phyloP scores from a whole-genome alignment of 2,113 vertebrate genomes.

The Ia io region DNA sequence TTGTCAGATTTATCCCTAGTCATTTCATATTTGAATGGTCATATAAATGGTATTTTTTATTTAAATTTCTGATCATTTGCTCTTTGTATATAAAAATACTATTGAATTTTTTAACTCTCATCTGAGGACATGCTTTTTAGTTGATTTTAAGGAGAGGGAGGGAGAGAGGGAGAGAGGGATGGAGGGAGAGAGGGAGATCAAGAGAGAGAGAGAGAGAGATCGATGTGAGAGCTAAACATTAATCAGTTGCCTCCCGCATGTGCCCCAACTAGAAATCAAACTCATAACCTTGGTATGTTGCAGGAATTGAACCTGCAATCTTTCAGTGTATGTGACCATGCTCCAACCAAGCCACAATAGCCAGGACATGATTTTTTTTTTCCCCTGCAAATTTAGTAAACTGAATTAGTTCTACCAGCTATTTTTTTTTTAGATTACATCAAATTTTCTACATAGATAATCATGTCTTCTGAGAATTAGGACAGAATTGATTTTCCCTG shows the following conservation, averaged over 20 bases:
- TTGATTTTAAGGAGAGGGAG: not conserved
- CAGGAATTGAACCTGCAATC: not conserved
- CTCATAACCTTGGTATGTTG: not conserved
- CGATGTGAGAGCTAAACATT: not conserved
- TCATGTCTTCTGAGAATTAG: not conserved
- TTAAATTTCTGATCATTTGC: not conserved
- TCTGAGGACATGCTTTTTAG: not conserved
- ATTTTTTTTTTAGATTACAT: not conserved
- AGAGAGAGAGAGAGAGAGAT: not conserved
- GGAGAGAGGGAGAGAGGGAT: too few relatives aligned
- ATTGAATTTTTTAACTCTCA: not conserved
- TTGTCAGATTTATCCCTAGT: not conserved
- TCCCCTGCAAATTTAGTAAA: not conserved
- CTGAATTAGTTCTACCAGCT: not conserved
- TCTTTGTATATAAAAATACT: not conserved
- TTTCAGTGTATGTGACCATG: not conserved
- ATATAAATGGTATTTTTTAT: not conserved
- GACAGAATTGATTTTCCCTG: not conserved
- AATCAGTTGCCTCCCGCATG: not conserved
- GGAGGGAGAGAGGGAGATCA: too few relatives aligned
- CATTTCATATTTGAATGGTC: not conserved
- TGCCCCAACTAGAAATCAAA: not conserved
- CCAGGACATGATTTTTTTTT: not conserved
- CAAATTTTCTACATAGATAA: not conserved
- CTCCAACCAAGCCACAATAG: not conserved